Evolutionary conservation across 2,888 invertebrate genomes (phyloP), one percentile per base, ranked within the genome.

Genomic region (Zygogramma bicolorata): DNA sequence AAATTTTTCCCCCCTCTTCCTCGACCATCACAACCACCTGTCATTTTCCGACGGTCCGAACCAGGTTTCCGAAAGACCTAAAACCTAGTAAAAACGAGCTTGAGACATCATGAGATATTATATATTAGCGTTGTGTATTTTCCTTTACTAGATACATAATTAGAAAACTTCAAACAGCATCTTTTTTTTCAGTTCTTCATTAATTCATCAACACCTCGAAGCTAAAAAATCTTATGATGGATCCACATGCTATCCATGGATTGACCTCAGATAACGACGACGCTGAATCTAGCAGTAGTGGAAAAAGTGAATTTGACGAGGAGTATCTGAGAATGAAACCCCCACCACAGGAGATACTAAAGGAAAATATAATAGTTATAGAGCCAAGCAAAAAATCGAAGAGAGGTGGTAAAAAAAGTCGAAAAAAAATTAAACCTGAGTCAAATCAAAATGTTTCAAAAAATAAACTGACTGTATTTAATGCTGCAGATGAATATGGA

Each of bases 261-360:
- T 29, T 27, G 1, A n/a, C 8, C 8, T 20, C 29, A 13, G 22
- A 59, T 7, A 3, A 25, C 20, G 18, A 71, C 27, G 2, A 38
- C n/a, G n/a, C n/a, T 34, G 60, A 34, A 2, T 46, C 42, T 25
- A 58, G 60, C 29, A 62, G 65, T 27, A 68, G 71, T 61, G 70
- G 69, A 10, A 68, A 72, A 60, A 77, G 72, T 58, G 68, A 72
- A 3, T 75, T 77, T 29, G 74, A 75, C 49, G 77, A 75, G 10
- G 65, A 61, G 22, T 75, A 77, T 61, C 71, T 46, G 8, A 62
- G 46, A 15, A 25, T 46, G 4, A 58, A 68, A 67, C 75, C 77
- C 27, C 71, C 71, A 4, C 65, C 68, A 0, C 1, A 57, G 6
- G 15, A 57, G 13, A 65, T 69, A 46, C 46, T 10, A 25, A 25